Percentiles rank a stretch among this genome's conserved stretches.
Evolutionary conservation across 2,797 vertebrate genomes (phyloP).

Genomic region (Triplophysa yarkandensis): DNA sequence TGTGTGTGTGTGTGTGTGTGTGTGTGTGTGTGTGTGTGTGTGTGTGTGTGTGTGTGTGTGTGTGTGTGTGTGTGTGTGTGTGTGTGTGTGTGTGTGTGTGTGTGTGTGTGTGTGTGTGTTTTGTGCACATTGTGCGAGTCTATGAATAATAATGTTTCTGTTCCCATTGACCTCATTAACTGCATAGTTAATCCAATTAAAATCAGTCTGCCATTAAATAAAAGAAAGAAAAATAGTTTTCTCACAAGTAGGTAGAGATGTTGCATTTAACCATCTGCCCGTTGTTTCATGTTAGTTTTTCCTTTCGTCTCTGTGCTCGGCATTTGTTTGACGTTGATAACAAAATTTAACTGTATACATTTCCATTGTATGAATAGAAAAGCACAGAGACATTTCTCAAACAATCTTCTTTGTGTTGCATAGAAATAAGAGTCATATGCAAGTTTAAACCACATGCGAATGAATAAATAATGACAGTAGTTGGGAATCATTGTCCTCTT

Average conservation of each 20-base stretch:
- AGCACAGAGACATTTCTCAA: too few relatives aligned
- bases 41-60: background rate
- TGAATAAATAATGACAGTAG: too few relatives aligned
- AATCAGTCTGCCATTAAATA: conserved; percentile 54
- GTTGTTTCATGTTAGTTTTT: conserved; percentile 4
- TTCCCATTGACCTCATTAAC: conserved; percentile 40
- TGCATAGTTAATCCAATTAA: conserved; percentile 56
- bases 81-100: conserved; percentile 7
- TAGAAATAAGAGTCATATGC: too few relatives aligned
- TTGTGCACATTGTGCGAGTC: conserved; percentile 19
- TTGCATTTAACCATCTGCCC: conserved; percentile 20
- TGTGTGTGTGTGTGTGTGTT: background rate
- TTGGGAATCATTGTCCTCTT: too few relatives aligned
- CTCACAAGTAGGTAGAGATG: conserved; percentile 50
- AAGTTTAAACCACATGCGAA: too few relatives aligned
- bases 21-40: conserved; percentile 2
- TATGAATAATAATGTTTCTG: conserved; percentile 38
- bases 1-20: conserved; percentile 1
- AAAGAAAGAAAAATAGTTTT: conserved; percentile 37
- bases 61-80: conserved; percentile 1
- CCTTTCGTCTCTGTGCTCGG: background rate
- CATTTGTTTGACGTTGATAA: conserved; percentile 4
- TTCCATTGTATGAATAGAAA: too few relatives aligned
- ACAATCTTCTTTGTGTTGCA: too few relatives aligned
- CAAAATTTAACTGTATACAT: too few relatives aligned